phyloP scores from a whole-genome alignment of 2,113 vertebrate genomes.

The Rousettus leschenaultii region DNA sequence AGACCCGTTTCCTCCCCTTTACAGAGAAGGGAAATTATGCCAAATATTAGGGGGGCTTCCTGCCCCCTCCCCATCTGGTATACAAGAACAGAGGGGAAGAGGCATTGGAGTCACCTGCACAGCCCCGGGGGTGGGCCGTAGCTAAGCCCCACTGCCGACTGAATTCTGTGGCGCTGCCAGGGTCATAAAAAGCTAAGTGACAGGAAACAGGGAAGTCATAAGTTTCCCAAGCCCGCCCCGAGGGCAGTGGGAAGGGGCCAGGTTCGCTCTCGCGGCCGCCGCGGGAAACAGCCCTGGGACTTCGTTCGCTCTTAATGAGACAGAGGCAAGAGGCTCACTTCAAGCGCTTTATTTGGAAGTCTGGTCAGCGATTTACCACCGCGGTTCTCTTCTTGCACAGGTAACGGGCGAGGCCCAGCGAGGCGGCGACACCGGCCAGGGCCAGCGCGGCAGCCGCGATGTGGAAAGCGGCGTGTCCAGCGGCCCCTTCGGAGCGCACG shows the following conservation, averaged over 20 bases:
- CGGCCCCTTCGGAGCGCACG: background rate
- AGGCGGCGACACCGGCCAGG: background rate
- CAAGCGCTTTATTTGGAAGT: constrained; percentile 48
- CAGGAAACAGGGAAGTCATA: background rate
- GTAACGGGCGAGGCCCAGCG: background rate
- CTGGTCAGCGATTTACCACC: background rate
- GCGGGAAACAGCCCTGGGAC: background rate
- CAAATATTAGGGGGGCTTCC: background rate
- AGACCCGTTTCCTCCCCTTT: background rate
- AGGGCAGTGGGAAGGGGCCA: background rate
- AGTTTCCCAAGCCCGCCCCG: background rate
- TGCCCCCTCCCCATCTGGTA: too few species aligned
- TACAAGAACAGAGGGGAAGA: background rate
- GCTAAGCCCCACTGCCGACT: background rate
- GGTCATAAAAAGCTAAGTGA: background rate
- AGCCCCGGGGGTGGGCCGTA: background rate
- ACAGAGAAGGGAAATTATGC: background rate
- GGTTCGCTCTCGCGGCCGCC: background rate
- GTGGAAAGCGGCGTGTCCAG: background rate
- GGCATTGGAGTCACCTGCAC: background rate
- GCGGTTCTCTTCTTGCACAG: constrained; percentile 23
- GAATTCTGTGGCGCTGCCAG: background rate
- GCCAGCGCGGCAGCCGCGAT: background rate
- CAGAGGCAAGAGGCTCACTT: background rate
- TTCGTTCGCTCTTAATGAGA: background rate